These are phyloP conservation scores for Poicephalus meyeri DNA, from an alignment of 2,113 vertebrate genomes.

Conservation along the genomic window DNA sequence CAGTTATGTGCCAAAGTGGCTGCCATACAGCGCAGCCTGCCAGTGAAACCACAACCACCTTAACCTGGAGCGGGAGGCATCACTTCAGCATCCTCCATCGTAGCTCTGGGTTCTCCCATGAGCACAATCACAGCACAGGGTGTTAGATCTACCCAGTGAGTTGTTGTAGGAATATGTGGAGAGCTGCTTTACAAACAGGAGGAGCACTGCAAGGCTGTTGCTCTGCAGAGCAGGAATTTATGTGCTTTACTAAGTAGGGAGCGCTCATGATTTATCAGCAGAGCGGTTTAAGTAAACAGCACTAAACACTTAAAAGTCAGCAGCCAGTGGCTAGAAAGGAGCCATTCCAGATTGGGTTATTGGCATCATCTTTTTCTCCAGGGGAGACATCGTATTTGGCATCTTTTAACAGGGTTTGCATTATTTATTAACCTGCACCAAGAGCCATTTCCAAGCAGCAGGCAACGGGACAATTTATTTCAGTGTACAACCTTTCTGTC, in stretches of 20 bases:
- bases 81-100: neutral
- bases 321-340: neutral
- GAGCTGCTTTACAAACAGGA: slow-evolving; percentile 31
- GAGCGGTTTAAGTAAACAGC: slow-evolving; percentile 58
- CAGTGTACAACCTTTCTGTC: neutral
- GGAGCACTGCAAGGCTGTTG: slow-evolving; percentile 19
- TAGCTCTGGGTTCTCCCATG: neutral
- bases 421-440: slow-evolving; percentile 65
- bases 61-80: accelerated
- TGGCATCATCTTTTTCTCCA: slow-evolving; percentile 27
- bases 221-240: slow-evolving; percentile 52
- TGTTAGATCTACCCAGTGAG: neutral
- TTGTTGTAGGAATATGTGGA: neutral
- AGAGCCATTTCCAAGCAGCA: slow-evolving; percentile 13
- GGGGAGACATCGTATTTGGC: neutral
- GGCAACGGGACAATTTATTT: neutral
- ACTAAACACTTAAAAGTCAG: slow-evolving; percentile 48
- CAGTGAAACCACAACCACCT: neutral
- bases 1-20: neutral
- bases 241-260: slow-evolving; percentile 38
- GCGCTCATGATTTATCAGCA: slow-evolving; percentile 63
- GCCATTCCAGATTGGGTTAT: neutral
- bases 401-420: slow-evolving; percentile 43
- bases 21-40: neutral
- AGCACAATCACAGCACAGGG: neutral